Evolutionary conservation across 2,113 vertebrate genomes (phyloP), one percentile per base, ranked within the genome.

Genomic region (Siniperca chuatsi): DNA sequence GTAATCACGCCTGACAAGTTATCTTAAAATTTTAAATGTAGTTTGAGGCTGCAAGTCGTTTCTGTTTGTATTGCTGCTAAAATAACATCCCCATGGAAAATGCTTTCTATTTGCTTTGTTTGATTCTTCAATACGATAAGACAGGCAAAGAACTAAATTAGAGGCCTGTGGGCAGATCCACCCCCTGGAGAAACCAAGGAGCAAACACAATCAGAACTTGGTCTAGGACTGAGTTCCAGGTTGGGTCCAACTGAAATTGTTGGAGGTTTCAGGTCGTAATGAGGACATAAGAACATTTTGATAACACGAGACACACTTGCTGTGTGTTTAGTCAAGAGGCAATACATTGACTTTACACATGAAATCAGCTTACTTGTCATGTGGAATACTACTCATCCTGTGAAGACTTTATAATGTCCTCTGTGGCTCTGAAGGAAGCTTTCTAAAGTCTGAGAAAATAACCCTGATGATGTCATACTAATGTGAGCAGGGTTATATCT

Each of bases 81-180:
- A 89, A 52, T 64, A 78, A 55, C 64, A 75, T 86, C 78, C 67
- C 79, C 16, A 5, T 66, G 52, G 77, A 84, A 69, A 77, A 62
- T 50, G 57, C 21, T 72, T 72, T 85, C 54, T 61, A 42, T 86
- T 86, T 78, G 50, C 52, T 6, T 5, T 57, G 75, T 75, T 82
- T 70, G 81, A 85, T 88, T 84, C 48, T 58, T 69, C 58, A 29
- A 23, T 68, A 60, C 75, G 75, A 86, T 90, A 84, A 71, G 57
- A 71, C 52, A 62, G 60, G 46, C 4, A 77, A 66, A 79, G 62
- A 73, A 77, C 73, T 83, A 58, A 81, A 88, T 85, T 52, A 68
- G 61, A 81, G 35, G 69, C 40, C 50, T 81, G 70, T 84, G 86
- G 78, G 74, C 52, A 75, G 72, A 71, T 79, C 50, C 12, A 46